phyloP scores from a whole-genome alignment of 2,113 vertebrate species.

The Mormyrus lacerda region DNA sequence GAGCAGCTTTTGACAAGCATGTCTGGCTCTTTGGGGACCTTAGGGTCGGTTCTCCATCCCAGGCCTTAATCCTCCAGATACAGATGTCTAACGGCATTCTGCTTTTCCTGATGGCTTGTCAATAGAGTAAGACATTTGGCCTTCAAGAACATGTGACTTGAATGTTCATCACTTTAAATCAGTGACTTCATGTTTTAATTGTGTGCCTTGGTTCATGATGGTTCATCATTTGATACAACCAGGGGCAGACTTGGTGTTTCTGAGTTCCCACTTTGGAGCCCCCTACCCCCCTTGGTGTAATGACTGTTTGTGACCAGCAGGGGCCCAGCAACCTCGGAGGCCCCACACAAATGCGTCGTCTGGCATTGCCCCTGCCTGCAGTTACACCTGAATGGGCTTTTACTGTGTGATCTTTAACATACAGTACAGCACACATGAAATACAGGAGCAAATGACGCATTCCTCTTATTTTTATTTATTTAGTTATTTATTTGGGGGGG shows the following conservation, averaged over 20 bases:
- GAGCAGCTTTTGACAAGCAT: background rate
- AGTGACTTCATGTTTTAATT: background rate
- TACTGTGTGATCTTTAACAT: background rate
- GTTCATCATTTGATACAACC: background rate
- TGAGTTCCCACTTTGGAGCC: background rate
- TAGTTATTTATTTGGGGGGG: background rate
- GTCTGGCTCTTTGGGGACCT: background rate
- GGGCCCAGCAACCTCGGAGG: background rate
- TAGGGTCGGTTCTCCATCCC: background rate
- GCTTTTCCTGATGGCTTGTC: background rate
- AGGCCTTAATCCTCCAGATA: background rate
- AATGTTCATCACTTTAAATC: background rate
- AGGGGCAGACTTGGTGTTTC: background rate
- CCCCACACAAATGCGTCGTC: background rate
- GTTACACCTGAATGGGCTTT: background rate
- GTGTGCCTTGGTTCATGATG: background rate
- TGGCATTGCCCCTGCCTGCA: background rate
- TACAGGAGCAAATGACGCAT: background rate
- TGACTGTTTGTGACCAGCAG: background rate
- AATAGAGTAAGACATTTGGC: background rate
- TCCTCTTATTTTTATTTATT: background rate
- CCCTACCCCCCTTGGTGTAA: background rate
- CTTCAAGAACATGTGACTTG: background rate
- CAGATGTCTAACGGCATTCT: background rate
- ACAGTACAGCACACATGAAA: background rate